phyloP scores from a whole-genome alignment of 2,888 invertebrate species.

The Drosophila birchii region DNA sequence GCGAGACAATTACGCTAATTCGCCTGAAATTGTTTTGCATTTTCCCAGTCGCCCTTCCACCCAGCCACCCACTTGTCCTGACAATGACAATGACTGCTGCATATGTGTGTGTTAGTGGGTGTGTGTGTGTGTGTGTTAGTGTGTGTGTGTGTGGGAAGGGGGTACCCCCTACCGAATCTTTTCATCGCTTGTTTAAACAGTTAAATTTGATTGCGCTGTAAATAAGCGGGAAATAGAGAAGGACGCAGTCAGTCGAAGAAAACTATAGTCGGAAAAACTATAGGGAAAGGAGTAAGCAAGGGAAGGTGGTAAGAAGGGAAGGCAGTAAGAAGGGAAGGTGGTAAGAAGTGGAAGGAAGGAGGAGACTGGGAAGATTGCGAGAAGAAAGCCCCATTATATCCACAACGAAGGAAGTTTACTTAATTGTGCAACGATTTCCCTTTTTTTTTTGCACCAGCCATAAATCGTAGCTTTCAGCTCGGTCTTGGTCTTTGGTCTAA shows the following conservation, averaged over 20 bases:
- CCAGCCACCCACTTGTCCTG: constrained; percentile 8
- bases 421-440: constrained; percentile 46
- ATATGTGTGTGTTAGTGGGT: constrained; percentile 6
- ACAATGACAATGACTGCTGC: constrained; percentile 44
- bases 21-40: constrained; percentile 80
- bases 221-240: constrained; percentile 58
- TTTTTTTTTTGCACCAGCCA: constrained; percentile 31
- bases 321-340: not conserved
- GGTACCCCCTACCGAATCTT: constrained; percentile 53
- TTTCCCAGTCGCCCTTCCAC: constrained; percentile 40
- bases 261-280: constrained; percentile 12
- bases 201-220: constrained; percentile 76
- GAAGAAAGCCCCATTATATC: constrained; percentile 21
- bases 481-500: constrained; percentile 14
- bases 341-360: not conserved
- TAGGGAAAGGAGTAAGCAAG: not conserved
- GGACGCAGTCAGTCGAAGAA: constrained; percentile 3
- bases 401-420: constrained; percentile 36
- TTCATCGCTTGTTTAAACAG: constrained; percentile 70
- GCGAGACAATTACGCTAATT: constrained; percentile 81
- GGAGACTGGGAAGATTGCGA: not conserved
- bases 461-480: constrained; percentile 26
- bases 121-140: constrained; percentile 7
- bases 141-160: constrained; percentile 26
- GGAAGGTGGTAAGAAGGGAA: not conserved